Conservation (phyloP, 2,797 vertebrate species). For the Muraenolepis orangiensis region DNA sequence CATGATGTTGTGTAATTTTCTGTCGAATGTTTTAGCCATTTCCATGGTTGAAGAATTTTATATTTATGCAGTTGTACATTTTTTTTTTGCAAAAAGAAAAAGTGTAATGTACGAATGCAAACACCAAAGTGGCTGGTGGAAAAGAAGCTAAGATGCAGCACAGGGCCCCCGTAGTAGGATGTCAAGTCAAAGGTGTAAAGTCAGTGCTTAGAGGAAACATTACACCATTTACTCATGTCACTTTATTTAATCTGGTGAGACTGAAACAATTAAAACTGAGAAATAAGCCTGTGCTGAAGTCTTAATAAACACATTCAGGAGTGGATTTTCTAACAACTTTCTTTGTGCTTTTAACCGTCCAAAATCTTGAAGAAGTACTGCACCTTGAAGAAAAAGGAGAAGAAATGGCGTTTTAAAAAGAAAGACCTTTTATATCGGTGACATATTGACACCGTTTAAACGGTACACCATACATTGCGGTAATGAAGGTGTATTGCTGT, state of each 20-base stretch:
- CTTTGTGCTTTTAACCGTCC: slow-evolving; percentile 73
- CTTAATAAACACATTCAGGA: slow-evolving; percentile 24
- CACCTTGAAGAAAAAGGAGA: slow-evolving; percentile 71
- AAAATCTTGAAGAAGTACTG: slow-evolving; percentile 98
- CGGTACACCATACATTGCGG: no score
- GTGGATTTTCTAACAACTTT: slow-evolving; percentile 13
- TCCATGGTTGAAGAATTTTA: slow-evolving; percentile 99
- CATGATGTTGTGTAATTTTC: slow-evolving; percentile 92
- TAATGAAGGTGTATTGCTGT: background rate
- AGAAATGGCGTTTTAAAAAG: background rate
- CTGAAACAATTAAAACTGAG: slow-evolving; percentile 67
- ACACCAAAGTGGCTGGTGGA: slow-evolving; percentile 99
- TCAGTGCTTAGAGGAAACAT: slow-evolving; percentile 86
- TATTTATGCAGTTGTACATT: slow-evolving; percentile 99
- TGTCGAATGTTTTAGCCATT: slow-evolving; percentile 99
- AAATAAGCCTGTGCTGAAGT: slow-evolving; percentile 69
- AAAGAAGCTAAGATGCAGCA: slow-evolving; percentile 92
- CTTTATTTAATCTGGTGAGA: slow-evolving; percentile 89
- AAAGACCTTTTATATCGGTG: background rate
- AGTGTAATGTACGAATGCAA: slow-evolving; percentile 97
- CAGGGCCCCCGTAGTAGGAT: slow-evolving; percentile 95
- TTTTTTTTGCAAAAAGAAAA: slow-evolving; percentile 63
- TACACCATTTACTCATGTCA: slow-evolving; percentile 88
- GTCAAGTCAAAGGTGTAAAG: slow-evolving; percentile 84
- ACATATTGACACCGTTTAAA: background rate